phyloP scores from a whole-genome alignment of 2,797 vertebrate genomes.

The Sebastes reedi region DNA sequence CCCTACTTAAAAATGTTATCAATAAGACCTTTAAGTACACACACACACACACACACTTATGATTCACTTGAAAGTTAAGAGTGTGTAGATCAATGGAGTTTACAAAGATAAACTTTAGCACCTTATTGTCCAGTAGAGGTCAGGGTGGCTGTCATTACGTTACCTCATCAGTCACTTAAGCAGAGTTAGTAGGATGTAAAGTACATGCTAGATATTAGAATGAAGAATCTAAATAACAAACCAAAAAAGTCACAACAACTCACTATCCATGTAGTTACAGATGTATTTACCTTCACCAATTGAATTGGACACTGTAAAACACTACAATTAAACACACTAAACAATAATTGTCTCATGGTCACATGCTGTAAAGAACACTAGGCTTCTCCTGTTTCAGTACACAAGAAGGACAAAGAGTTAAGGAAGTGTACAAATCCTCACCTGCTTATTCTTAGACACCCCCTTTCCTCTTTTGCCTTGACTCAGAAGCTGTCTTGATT shows the following conservation, averaged over 20 bases:
- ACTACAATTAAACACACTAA: constrained; percentile 21
- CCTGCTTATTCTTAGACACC: constrained; percentile 57
- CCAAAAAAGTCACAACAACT: constrained; percentile 47
- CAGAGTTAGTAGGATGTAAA: constrained; percentile 55
- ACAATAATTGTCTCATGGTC: constrained; percentile 4
- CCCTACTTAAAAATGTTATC: no score
- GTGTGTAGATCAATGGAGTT: constrained; percentile 65
- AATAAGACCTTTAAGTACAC: not conserved
- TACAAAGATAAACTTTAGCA: constrained; percentile 76
- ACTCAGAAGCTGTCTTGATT: constrained; percentile 63
- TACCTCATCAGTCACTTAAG: constrained; percentile 71
- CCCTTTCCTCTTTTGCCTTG: constrained; percentile 64
- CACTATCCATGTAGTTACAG: constrained; percentile 10
- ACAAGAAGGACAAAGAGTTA: constrained; percentile 39
- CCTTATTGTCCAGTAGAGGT: constrained; percentile 74
- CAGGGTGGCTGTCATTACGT: constrained; percentile 65
- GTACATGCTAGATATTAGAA: constrained; percentile 40
- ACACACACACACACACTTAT: not conserved
- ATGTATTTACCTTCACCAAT: not conserved
- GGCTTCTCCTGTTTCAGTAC: constrained; percentile 27
- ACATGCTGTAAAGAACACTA: constrained; percentile 53
- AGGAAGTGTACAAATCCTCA: constrained; percentile 66
- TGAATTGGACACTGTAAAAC: constrained; percentile 30
- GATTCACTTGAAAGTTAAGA: constrained; percentile 54
- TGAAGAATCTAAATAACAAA: constrained; percentile 44